phyloP scores from a whole-genome alignment of 37 sponge, comb jelly and placozoan genomes.

The Spongia lamella region DNA sequence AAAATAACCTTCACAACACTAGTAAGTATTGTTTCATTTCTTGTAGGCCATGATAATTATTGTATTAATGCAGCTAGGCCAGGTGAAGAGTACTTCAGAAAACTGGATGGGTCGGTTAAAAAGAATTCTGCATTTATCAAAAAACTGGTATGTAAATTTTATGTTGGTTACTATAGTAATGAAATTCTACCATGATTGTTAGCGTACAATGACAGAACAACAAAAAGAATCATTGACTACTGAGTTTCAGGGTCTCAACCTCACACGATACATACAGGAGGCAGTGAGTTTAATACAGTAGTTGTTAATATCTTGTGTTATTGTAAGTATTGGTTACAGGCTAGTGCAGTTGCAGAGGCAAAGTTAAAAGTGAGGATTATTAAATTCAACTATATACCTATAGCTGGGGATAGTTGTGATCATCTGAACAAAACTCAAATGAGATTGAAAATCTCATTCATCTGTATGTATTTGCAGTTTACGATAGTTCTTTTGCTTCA shows the following conservation, averaged over 20 bases:
- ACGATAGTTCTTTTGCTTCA: too few relatives aligned
- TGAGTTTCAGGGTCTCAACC: constrained; percentile 86
- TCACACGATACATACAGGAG: constrained; percentile 89
- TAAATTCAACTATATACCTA: too few relatives aligned
- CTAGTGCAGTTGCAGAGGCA: constrained; percentile 71
- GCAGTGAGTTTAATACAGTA: constrained; percentile 65
- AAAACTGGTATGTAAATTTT: constrained; percentile 70
- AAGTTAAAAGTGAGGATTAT: constrained; percentile 71
- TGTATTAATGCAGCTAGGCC: constrained; percentile 31
- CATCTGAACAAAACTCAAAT: too few relatives aligned
- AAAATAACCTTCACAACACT: too few relatives aligned
- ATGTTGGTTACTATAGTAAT: not conserved
- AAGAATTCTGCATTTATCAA: constrained; percentile 94
- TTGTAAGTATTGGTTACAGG: constrained; percentile 38
- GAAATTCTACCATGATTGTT: not conserved
- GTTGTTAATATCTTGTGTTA: not conserved
- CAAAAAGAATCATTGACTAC: constrained; percentile 67
- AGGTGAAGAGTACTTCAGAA: constrained; percentile 34
- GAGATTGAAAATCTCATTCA: too few relatives aligned
- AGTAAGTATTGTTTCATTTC: too few relatives aligned
- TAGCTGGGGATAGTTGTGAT: too few relatives aligned
- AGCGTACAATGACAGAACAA: constrained; percentile 82
- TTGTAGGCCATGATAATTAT: too few relatives aligned
- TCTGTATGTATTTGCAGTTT: too few relatives aligned
- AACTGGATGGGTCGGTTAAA: constrained; percentile 85